These are phyloP conservation scores for Lepilemur ruficaudatus DNA, from an alignment of 2,797 vertebrate genomes.

Conservation along the genomic window DNA sequence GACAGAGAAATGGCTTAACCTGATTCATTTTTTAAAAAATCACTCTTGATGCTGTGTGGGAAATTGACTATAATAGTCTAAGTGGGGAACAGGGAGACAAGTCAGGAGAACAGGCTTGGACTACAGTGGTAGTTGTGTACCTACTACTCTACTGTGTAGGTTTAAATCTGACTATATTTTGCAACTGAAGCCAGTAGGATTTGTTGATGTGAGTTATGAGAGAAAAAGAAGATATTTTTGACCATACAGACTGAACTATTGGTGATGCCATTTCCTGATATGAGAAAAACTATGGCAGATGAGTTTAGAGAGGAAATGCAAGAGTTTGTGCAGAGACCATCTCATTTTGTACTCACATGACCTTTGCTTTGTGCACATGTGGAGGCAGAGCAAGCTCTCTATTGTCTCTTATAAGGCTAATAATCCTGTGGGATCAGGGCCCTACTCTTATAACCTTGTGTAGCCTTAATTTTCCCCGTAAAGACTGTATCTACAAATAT, in stretches of 20 bases:
- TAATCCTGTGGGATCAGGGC: not conserved
- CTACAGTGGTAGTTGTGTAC: accelerated
- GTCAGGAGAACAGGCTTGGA: not conserved
- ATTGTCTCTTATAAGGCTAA: not conserved
- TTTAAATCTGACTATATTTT: not conserved
- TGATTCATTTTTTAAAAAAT: not conserved
- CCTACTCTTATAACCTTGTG: not conserved
- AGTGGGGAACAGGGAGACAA: not conserved
- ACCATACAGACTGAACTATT: not conserved
- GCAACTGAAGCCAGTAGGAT: not conserved
- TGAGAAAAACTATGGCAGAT: not conserved
- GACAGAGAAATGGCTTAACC: not conserved
- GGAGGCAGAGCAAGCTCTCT: not conserved
- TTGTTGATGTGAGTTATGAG: not conserved
- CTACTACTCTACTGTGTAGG: not conserved
- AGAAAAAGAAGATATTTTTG: not conserved
- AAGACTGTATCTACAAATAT: not conserved
- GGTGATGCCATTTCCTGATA: not conserved
- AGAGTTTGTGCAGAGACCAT: not conserved
- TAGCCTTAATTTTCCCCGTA: not conserved
- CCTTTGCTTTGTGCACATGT: not conserved
- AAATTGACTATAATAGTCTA: not conserved
- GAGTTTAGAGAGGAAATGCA: not conserved
- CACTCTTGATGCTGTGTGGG: not conserved
- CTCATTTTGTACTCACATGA: not conserved